A percentile compares a stretch with the other conserved stretches of the same genome.
phyloP scores from a whole-genome alignment of 2,797 vertebrate species.

The Sandelia bainsii region DNA sequence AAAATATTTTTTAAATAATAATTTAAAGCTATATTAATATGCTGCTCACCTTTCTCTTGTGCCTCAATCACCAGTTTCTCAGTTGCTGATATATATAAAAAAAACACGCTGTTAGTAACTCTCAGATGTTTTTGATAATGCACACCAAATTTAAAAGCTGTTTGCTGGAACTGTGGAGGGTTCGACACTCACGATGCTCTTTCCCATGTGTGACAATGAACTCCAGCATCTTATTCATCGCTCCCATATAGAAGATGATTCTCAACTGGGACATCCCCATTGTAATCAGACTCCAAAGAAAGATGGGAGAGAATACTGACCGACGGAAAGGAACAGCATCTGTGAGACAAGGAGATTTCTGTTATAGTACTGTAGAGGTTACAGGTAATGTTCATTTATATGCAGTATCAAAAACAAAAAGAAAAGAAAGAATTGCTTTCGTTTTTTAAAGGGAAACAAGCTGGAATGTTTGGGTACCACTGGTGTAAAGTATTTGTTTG shows the following conservation, averaged over 20 bases:
- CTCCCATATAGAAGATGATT: slow-evolving; percentile 94
- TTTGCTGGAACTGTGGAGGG: background rate
- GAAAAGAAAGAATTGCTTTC: too few species aligned
- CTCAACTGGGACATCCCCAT: slow-evolving; percentile 94
- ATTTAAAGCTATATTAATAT: background rate
- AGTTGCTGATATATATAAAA: slow-evolving; percentile 64
- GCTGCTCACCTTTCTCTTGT: slow-evolving; percentile 80
- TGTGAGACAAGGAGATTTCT: slow-evolving; percentile 49
- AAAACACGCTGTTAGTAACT: slow-evolving; percentile 18
- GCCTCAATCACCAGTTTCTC: slow-evolving; percentile 50
- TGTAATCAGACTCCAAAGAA: slow-evolving; percentile 93
- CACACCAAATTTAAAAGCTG: background rate
- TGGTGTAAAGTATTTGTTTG: too few species aligned
- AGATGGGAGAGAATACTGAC: slow-evolving; percentile 91
- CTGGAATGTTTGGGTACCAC: too few species aligned
- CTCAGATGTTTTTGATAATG: background rate
- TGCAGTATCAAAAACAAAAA: too few species aligned
- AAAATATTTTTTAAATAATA: background rate
- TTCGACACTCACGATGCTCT: slow-evolving; percentile 81
- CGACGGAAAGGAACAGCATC: slow-evolving; percentile 82
- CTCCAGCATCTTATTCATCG: slow-evolving; percentile 95
- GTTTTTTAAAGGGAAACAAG: too few species aligned
- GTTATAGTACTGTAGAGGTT: background rate
- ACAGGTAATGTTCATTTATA: too few species aligned
- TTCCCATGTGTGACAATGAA: slow-evolving; percentile 80